phyloP scores from a whole-genome alignment of 2,113 vertebrate species.

The Micromys minutus region DNA sequence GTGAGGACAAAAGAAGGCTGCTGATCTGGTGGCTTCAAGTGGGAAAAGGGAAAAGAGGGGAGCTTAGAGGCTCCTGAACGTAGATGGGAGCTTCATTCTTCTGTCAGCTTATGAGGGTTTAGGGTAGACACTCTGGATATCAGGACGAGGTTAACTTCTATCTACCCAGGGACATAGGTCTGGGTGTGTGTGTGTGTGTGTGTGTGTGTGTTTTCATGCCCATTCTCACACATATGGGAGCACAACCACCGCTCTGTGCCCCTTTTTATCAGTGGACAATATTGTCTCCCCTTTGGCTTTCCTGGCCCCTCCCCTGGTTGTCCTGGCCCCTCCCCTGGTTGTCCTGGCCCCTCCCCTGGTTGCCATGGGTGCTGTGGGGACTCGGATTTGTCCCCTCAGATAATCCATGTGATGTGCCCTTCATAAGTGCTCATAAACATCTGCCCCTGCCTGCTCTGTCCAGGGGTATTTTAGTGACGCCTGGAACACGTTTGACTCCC shows the following conservation, averaged over 20 bases:
- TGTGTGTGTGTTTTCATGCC: slow-evolving; percentile 35
- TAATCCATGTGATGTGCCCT: slow-evolving; percentile 58
- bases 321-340: slow-evolving; percentile 80
- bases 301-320: slow-evolving; percentile 80
- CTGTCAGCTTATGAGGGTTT: no score
- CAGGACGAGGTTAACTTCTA: neutral
- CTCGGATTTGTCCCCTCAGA: slow-evolving; percentile 72
- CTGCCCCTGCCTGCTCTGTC: slow-evolving; percentile 90
- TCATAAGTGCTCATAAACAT: slow-evolving; percentile 86
- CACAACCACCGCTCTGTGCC: slow-evolving; percentile 37
- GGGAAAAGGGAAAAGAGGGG: no score
- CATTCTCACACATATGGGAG: slow-evolving; percentile 63
- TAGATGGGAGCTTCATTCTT: no score
- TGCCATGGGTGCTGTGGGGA: slow-evolving; percentile 83
- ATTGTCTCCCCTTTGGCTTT: slow-evolving; percentile 82
- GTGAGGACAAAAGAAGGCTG: no score
- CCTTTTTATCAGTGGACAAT: slow-evolving; percentile 85
- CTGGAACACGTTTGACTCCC: slow-evolving; percentile 99
- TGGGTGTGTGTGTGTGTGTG: slow-evolving; percentile 65
- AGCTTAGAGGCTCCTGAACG: no score
- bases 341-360: slow-evolving; percentile 79
- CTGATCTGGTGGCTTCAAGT: no score
- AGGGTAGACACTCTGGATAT: neutral
- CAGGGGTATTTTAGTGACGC: slow-evolving; percentile 99
- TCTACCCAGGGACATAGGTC: neutral